These are phyloP conservation scores for Mechanitis mazaeus DNA, from an alignment of 2,888 invertebrate species.

Conservation along the genomic window DNA sequence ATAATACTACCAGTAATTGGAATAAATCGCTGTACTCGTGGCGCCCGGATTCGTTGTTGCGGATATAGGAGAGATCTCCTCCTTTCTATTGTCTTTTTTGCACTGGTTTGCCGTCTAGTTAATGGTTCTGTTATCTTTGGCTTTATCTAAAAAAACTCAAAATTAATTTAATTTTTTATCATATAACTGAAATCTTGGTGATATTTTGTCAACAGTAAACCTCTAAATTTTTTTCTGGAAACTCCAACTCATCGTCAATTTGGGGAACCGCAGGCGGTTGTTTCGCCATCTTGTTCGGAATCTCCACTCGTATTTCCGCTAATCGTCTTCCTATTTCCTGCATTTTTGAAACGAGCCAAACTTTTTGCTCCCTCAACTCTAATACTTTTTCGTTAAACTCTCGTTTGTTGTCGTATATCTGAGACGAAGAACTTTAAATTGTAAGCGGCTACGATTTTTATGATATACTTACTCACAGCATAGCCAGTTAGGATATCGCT, in stretches of 20 bases:
- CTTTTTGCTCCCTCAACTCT: conserved; percentile 57
- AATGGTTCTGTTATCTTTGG: conserved; percentile 37
- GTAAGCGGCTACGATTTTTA: background rate
- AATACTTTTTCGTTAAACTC: conserved; percentile 61
- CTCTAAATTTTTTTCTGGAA: conserved; percentile 77
- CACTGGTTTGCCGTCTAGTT: conserved; percentile 30
- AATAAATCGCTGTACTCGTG: conserved; percentile 48
- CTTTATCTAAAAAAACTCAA: conserved; percentile 43
- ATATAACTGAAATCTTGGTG: background rate
- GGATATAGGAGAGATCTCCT: conserved; percentile 42
- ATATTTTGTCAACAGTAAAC: conserved; percentile 37
- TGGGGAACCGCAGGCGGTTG: conserved; percentile 62
- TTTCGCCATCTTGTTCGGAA: conserved; percentile 68
- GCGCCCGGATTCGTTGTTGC: conserved; percentile 42
- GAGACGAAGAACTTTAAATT: conserved; percentile 3
- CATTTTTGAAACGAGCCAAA: conserved; percentile 49
- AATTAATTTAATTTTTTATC: background rate
- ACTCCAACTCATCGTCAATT: conserved; percentile 73
- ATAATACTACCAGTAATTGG: conserved; percentile 49
- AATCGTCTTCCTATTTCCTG: conserved; percentile 64
- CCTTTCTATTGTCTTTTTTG: conserved; percentile 41
- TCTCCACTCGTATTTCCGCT: conserved; percentile 74
- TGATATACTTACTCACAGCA: background rate
- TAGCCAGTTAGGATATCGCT: no score
- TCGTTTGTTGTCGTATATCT: conserved; percentile 64